Evolutionary conservation across 2,888 invertebrate genomes (phyloP), one percentile per base, ranked within the genome.

Genomic region (Cheilosia soror): DNA sequence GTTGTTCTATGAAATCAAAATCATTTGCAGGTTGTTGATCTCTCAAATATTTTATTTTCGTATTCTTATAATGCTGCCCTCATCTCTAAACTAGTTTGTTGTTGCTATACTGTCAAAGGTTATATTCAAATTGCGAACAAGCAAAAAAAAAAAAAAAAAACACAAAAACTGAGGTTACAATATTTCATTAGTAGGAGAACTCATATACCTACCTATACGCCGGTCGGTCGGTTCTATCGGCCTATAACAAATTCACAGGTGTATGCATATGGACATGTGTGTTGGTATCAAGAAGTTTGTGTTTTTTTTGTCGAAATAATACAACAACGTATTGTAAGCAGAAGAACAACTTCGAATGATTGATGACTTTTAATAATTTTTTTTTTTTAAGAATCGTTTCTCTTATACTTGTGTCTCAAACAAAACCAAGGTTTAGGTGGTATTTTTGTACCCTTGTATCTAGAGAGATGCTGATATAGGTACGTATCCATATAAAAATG

Each of bases 1-100:
- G 72, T 63, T 77, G 66, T 81, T 85, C 81, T 60, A 72, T 81
- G 85, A 68, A 85, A 85, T 85, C 72, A 81, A 81, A 85, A 81
- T 85, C 71, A 80, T 85, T 81, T 85, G 80, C 75, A 85, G 85
- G 85, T 85, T 85, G 81, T 85, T 85, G 85, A 85, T 81, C 85
- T 85, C 63, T 68, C 13, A 51, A 76, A 83, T n/a, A 40, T 13
- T 31, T 69, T 58, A 47, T 44, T 53, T 49, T 29, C 37, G 37
- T 37, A 11, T 77, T 47, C 58, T 31, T 69, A 29, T 40, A 20
- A 58, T 29, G 57, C 29, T 79, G 68, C 80, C 80, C 80, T 71
- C 80, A 76, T 58, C 75, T 49, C 58, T 44, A 62, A 79, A 81
- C 76, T 68, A 81, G 80, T 80, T 44, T 81, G 44, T 63, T 76